These are phyloP conservation scores for Alauda arvensis DNA, from an alignment of 2,797 vertebrate genomes.

Conservation along the genomic window DNA sequence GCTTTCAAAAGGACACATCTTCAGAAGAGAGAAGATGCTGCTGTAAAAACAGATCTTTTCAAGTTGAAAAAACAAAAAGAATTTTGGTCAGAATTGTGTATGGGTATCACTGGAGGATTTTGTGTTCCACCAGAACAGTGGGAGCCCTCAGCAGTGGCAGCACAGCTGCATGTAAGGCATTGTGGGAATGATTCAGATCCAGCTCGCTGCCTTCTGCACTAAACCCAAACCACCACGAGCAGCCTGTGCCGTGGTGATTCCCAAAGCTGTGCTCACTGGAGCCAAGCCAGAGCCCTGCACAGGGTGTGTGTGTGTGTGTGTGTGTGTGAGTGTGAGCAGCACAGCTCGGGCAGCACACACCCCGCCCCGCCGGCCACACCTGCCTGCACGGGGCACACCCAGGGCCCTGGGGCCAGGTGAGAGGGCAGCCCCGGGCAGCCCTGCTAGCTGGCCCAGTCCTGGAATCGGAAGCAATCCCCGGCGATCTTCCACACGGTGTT, in stretches of 20 bases:
- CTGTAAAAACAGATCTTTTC: background rate
- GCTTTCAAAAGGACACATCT: background rate
- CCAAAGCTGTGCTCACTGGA: background rate
- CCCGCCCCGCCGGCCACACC: too few species aligned
- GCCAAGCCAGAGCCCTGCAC: too few species aligned
- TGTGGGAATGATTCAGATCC: constrained; percentile 29
- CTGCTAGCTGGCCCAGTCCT: constrained; percentile 85
- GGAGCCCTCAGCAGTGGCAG: constrained; percentile 4
- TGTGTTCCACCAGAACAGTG: background rate
- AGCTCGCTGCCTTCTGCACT: constrained; percentile 14
- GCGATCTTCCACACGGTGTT: constrained; percentile 96
- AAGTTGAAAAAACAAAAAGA: background rate
- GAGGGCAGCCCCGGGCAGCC: background rate
- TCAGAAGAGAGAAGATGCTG: background rate
- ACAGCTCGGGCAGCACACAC: too few species aligned
- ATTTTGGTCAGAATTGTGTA: background rate
- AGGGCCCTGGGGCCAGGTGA: too few species aligned
- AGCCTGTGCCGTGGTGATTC: constrained; percentile 30
- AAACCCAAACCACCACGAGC: background rate
- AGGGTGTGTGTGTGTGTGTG: too few species aligned
- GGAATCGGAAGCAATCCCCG: constrained; percentile 95
- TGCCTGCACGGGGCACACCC: too few species aligned
- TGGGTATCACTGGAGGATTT: background rate
- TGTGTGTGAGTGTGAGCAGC: too few species aligned
- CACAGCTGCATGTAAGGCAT: constrained; percentile 35